phyloP scores from a whole-genome alignment of 1,140 invertebrate species.

The Pseudomyrmex pallidus region DNA sequence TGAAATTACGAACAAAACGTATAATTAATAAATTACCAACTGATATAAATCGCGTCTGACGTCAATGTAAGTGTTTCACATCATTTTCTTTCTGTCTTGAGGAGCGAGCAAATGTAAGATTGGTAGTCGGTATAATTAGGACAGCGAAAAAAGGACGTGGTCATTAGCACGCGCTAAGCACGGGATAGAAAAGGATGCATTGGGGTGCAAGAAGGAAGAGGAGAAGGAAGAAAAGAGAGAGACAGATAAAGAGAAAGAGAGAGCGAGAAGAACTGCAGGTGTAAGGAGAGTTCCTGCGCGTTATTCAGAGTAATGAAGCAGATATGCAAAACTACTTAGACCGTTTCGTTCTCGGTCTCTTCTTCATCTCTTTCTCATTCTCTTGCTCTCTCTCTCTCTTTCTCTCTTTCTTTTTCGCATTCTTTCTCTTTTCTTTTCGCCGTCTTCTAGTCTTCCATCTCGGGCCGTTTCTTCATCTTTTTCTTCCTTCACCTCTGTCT shows the following conservation, averaged over 20 bases:
- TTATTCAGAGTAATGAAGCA: slow-evolving; percentile 77
- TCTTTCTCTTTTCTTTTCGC: neutral
- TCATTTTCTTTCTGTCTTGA: neutral
- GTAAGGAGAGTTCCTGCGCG: slow-evolving; percentile 71
- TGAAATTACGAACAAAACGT: slow-evolving; percentile 24
- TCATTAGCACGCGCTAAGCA: slow-evolving; percentile 48
- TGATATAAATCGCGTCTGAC: slow-evolving; percentile 43
- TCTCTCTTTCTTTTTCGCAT: slow-evolving; percentile 54
- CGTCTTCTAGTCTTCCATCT: slow-evolving; percentile 4
- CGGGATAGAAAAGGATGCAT: slow-evolving; percentile 60
- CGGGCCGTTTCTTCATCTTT: slow-evolving; percentile 25
- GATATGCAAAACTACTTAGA: slow-evolving; percentile 78
- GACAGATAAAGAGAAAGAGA: no score
- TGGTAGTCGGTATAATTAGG: slow-evolving; percentile 61
- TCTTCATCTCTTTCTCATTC: slow-evolving; percentile 57
- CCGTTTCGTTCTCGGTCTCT: slow-evolving; percentile 62
- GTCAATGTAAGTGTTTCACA: slow-evolving; percentile 21
- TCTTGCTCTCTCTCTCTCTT: neutral
- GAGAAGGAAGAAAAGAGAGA: no score
- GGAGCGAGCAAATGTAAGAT: slow-evolving; percentile 56
- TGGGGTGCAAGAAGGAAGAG: slow-evolving; percentile 12
- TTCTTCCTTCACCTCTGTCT: slow-evolving; percentile 13
- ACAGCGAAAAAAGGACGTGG: slow-evolving; percentile 59
- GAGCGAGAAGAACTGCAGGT: slow-evolving; percentile 39
- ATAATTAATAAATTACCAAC: slow-evolving; percentile 70